Evolutionary conservation across 2,797 vertebrate genomes (phyloP), one percentile per base, ranked within the genome.

Genomic region (Takifugu ocellatus): DNA sequence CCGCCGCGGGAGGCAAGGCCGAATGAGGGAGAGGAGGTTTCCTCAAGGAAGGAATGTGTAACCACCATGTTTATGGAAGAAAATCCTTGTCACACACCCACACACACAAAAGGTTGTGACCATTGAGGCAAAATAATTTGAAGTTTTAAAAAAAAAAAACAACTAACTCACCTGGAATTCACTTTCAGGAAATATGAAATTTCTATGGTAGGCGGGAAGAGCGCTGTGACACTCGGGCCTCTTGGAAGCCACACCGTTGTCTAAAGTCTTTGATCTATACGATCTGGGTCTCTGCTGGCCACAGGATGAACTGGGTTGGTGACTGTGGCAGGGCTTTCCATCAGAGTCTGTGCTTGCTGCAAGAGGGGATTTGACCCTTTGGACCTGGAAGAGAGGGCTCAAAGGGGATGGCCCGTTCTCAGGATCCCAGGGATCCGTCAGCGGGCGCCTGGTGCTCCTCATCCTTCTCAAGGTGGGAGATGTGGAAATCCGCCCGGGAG

Each of bases 391-490:
- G 42, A 73, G 3, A 14, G 77, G 81, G 61, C 49, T 77, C 1
- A 24, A 25, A 9, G 79, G 70, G 9, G 68, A 57, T 61, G 79
- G 55, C 59, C 86, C 65, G 81, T 84, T 63, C 47, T 78, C 61
- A 0, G 57, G 21, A n/a, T 90, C 86, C 62, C 57, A 58, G 21
- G 54, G 57, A 5, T 87, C 85, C 10, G 49, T 44, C 26, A 60
- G 47, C 10, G 86, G 84, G 16, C 79, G 81, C 5, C 84, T 54
- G 16, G 85, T 89, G 64, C 85, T 93, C 74, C 93, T 92, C 65
- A 95, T 87, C 46, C 91, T 90, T 68, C 94, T 91, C 66, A 95
- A 53, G 3, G 93, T 95, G n/a, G 94, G 94, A 49, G 94, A 97
- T 0, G 92, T 96, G 51, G 94, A 95, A 82, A 97, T 95, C 54